phyloP scores from a whole-genome alignment of 2,797 vertebrate species.

The Corythornis leucogaster region DNA sequence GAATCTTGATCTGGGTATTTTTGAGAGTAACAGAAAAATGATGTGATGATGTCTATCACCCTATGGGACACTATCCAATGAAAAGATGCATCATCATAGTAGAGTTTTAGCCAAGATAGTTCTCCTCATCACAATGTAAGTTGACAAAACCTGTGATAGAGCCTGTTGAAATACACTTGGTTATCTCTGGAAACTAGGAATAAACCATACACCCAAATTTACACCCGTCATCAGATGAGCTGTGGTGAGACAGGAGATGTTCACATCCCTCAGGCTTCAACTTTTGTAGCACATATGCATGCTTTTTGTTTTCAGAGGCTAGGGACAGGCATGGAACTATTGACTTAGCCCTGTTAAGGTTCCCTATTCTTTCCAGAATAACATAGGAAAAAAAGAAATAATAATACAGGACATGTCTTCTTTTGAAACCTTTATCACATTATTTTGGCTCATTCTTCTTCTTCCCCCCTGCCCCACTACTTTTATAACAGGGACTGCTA shows the following conservation, averaged over 20 bases:
- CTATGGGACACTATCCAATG: not conserved
- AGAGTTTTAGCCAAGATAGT: not conserved
- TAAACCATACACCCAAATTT: not conserved
- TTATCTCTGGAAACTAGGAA: not conserved
- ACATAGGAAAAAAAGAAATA: not conserved
- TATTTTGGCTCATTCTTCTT: not conserved
- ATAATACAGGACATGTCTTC: not conserved
- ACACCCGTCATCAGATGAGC: not conserved
- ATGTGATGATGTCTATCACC: not conserved
- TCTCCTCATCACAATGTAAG: not conserved
- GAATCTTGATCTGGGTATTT: not conserved
- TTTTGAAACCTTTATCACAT: not conserved
- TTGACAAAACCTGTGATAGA: not conserved
- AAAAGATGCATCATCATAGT: not conserved
- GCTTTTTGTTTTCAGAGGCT: not conserved
- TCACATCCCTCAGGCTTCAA: not conserved
- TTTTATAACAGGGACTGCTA: not conserved
- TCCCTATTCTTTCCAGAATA: not conserved
- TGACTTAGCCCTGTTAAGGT: not conserved
- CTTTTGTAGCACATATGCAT: not conserved
- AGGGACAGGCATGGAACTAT: not conserved
- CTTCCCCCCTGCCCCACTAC: rapidly evolving
- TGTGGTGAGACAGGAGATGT: not conserved
- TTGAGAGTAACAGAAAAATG: not conserved
- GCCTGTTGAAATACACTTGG: not conserved